These are phyloP conservation scores for Vombatus ursinus DNA, from an alignment of 2,113 vertebrate genomes.

Conservation along the genomic window DNA sequence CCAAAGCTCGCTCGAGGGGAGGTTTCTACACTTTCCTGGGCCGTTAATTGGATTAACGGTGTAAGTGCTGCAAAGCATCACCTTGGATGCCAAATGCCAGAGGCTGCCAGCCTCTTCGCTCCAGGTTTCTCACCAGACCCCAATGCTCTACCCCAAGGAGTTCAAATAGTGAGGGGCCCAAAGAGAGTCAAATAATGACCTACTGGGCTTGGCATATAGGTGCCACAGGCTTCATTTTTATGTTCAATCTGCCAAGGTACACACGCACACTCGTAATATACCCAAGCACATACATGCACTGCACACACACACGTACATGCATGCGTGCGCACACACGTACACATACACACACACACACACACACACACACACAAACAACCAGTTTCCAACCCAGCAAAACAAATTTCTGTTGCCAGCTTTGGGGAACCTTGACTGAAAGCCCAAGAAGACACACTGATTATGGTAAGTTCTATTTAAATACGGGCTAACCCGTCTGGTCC, in stretches of 20 bases:
- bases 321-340: no score
- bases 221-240: background rate
- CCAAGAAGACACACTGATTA: conserved; percentile 43
- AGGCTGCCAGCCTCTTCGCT: background rate
- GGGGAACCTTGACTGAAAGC: conserved; percentile 51
- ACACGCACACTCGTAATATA: no score
- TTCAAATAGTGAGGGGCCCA: background rate
- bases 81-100: background rate
- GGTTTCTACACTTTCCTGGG: background rate
- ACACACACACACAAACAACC: background rate
- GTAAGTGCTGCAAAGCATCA: background rate
- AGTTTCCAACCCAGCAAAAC: conserved; percentile 66
- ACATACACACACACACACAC: no score
- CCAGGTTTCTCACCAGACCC: background rate
- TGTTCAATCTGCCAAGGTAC: background rate
- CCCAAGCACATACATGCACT: no score
- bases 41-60: background rate
- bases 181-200: background rate
- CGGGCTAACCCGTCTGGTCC: background rate
- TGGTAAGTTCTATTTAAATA: conserved; percentile 60
- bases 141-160: background rate
- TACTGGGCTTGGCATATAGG: background rate
- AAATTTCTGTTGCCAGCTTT: conserved; percentile 55
- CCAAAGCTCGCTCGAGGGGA: background rate
- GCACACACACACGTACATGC: no score